Conservation (phyloP, 2,113 vertebrate genomes). For the Chinchilla lanigera region DNA sequence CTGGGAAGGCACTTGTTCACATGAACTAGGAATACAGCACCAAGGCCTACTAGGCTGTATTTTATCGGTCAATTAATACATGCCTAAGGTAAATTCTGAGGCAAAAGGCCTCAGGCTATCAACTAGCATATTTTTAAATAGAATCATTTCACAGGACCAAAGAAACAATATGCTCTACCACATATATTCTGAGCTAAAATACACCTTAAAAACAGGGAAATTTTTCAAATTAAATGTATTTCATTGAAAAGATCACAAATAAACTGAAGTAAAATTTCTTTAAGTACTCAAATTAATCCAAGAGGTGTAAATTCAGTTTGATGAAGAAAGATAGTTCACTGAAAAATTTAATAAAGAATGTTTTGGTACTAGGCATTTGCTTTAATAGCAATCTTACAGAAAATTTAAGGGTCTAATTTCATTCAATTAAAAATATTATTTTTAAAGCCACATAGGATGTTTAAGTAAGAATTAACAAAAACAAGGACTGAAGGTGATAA, state of each 20-base stretch:
- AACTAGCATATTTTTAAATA: conserved; percentile 73
- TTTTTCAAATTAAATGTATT: conserved; percentile 24
- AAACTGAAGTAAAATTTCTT: conserved; percentile 2
- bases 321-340: not conserved
- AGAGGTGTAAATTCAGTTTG: not conserved
- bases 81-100: conserved; percentile 78
- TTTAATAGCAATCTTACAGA: not conserved
- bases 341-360: not conserved
- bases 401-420: not conserved
- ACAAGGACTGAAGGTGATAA: not conserved
- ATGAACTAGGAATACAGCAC: conserved; percentile 73
- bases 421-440: conserved; percentile 10
- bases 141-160: conserved; percentile 69
- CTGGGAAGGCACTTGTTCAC: conserved; percentile 72
- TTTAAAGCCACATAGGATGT: not conserved
- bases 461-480: not conserved
- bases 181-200: conserved; percentile 51
- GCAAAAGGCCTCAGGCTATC: conserved; percentile 78
- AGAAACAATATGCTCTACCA: conserved; percentile 71
- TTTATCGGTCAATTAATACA: conserved; percentile 80
- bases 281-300: not conserved
- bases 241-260: conserved; percentile 8
- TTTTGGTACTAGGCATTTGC: not conserved
- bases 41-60: conserved; percentile 73
- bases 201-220: conserved; percentile 49